Base-by-base conservation (phyloP, 2,113 vertebrate genomes). In the Gallinago media region DNA sequence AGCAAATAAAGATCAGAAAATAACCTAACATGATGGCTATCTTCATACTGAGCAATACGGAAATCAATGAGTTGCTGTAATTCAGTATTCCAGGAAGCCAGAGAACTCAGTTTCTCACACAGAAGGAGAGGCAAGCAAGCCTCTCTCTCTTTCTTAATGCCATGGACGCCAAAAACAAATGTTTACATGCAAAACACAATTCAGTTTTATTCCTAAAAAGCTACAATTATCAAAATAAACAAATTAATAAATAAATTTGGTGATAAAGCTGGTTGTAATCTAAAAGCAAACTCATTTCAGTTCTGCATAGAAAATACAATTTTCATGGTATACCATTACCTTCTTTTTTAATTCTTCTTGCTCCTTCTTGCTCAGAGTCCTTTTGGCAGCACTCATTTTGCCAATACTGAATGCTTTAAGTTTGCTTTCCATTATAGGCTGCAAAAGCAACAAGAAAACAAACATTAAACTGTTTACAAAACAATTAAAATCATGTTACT, bases 291-390 rank as follows among this genome's bases (percentile, higher is more conserved):
- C 10, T 52, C 54, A 73, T 22, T 78, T 66, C 55, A 85, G 22
- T 15, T 80, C 40, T 44, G 47, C 16, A 59, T 22, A 66, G 9
- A 55, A 90, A 50, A 74, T 36, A 62, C 54, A 34, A 72, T 8
- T 92, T 61, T 89, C 44, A 40, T 0, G 27, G 11, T 49, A 90
- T 25, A 88, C 29, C 12, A 88, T 98, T 98, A 99, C 99, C 98
- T 99, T 99, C 97, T 99, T 99, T 97, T 99, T 99, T 55, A 99
- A 98, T 96, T 99, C 99, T 94, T 99, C 99, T 96, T 99, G 99
- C 55, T 99, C 99, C 77, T 99, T 99, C 92, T 99, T 99, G 98
- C 99, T 99, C 76, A 99, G 96, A 55, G 99, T 99, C 95, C 99
- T 98, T 97, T 99, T 99, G 47, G 99, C 98, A 94, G 99, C 98